Conservation (phyloP, 2,797 vertebrate species). For the Crypturellus tataupa region DNA sequence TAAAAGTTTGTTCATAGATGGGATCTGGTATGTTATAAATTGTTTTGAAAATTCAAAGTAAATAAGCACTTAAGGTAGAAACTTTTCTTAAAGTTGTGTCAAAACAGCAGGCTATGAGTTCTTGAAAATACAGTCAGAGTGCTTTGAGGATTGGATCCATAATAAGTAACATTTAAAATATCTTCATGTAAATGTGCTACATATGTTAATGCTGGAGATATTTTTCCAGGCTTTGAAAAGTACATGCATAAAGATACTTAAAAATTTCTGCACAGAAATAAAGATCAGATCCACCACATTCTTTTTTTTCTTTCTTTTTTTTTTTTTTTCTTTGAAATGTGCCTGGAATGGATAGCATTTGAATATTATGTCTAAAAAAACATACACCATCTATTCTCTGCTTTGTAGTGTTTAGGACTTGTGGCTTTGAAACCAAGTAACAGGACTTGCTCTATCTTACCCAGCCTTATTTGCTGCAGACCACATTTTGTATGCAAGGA, state of each 20-base stretch:
- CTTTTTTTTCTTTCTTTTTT: background rate
- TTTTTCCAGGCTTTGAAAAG: background rate
- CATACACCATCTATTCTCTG: conserved; percentile 69
- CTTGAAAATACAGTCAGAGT: conserved; percentile 13
- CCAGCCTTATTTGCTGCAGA: conserved; percentile 72
- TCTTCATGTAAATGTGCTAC: background rate
- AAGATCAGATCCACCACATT: background rate
- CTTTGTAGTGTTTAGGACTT: conserved; percentile 80
- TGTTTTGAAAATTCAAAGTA: conserved; percentile 32
- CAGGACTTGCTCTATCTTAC: conserved; percentile 69
- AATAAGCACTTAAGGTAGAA: background rate
- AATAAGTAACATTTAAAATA: conserved; percentile 22
- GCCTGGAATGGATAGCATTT: conserved; percentile 12
- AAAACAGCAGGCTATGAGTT: background rate
- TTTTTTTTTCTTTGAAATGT: conserved; percentile 9
- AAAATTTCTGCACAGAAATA: background rate
- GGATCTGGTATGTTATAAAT: background rate
- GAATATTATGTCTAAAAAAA: conserved; percentile 28
- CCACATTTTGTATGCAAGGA: conserved; percentile 85
- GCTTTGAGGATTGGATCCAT: background rate
- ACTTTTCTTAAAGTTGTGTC: background rate
- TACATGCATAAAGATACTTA: background rate
- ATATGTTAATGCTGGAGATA: background rate
- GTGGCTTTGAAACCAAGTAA: conserved; percentile 78
- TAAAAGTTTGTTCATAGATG: background rate